Evolutionary conservation across 2,797 vertebrate species (phyloP).

Genomic region (Tenualosa thibaudeaui): DNA sequence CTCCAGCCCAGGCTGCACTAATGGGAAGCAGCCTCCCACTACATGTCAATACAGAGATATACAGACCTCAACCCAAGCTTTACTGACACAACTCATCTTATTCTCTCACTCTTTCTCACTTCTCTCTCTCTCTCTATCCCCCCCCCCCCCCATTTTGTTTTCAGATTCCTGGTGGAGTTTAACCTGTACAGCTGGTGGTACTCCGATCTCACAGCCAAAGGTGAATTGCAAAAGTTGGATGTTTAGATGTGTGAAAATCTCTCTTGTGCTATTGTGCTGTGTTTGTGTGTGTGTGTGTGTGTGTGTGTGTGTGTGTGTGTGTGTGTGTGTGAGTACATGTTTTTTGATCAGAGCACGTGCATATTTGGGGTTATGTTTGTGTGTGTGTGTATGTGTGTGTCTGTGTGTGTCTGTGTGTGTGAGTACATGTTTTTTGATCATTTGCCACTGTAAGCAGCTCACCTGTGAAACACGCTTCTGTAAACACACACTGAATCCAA

Average conservation of each 20-base stretch:
- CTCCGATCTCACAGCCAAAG: slow-evolving; percentile 88
- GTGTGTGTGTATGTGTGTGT: neutral
- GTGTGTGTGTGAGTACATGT: neutral
- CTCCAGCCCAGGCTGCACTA: neutral
- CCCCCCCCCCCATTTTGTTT: slow-evolving; percentile 32
- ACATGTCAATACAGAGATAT: slow-evolving; percentile 12
- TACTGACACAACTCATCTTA: neutral
- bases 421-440: neutral
- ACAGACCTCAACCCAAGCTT: neutral
- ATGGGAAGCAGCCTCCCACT: slow-evolving; percentile 8
- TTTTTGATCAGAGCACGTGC: too few species aligned
- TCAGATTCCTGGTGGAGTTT: slow-evolving; percentile 96
- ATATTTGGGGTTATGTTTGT: neutral
- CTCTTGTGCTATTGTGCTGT: neutral
- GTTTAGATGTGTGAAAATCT: neutral
- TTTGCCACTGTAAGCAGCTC: neutral
- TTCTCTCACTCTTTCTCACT: slow-evolving; percentile 23
- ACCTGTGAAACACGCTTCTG: neutral
- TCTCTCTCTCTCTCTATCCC: neutral
- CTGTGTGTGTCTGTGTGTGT: slow-evolving; percentile 2
- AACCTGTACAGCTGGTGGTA: slow-evolving; percentile 98
- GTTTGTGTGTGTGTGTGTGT: neutral
- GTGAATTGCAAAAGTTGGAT: slow-evolving; percentile 64
- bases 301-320: neutral
- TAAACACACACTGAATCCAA: neutral